These are phyloP conservation scores for Lophius piscatorius DNA, from an alignment of 2,113 vertebrate species.

Conservation along the genomic window DNA sequence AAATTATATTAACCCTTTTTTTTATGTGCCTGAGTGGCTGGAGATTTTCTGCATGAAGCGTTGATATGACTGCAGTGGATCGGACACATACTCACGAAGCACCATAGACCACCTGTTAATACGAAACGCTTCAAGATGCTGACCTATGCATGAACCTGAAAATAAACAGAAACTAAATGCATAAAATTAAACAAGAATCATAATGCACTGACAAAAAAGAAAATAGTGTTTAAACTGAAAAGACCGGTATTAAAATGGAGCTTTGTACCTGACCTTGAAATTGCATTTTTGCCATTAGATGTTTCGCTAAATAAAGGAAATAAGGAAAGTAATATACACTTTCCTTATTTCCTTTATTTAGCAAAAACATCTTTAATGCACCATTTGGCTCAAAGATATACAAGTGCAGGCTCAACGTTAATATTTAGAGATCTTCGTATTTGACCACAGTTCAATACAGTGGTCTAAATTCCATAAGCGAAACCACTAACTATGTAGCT, in stretches of 20 bases:
- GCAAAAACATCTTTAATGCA: too few species aligned
- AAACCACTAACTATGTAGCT: constrained; percentile 51
- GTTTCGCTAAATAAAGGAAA: neutral
- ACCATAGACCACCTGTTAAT: constrained; percentile 33
- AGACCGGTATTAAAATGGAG: constrained; percentile 57
- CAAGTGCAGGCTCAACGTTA: constrained; percentile 27
- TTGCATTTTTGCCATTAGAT: neutral
- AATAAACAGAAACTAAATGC: constrained; percentile 11
- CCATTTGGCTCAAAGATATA: constrained; percentile 19
- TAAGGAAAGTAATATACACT: neutral
- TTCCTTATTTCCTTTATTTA: too few species aligned
- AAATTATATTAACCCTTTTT: too few species aligned
- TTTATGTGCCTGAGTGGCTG: constrained; percentile 7
- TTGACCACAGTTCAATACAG: constrained; percentile 21
- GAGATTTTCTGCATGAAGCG: neutral
- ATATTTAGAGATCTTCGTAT: constrained; percentile 6
- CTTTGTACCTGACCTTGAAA: constrained; percentile 21
- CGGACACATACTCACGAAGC: constrained; percentile 15
- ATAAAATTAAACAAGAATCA: constrained; percentile 32
- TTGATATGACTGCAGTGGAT: constrained; percentile 1
- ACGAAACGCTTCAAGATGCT: constrained; percentile 16
- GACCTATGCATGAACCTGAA: neutral
- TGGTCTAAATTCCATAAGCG: constrained; percentile 26
- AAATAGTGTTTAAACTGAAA: constrained; percentile 39
- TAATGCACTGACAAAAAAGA: constrained; percentile 31